These are phyloP conservation scores for Brachionus calyciflorus DNA, from an alignment of 1,140 invertebrate species.

Conservation along the genomic window DNA sequence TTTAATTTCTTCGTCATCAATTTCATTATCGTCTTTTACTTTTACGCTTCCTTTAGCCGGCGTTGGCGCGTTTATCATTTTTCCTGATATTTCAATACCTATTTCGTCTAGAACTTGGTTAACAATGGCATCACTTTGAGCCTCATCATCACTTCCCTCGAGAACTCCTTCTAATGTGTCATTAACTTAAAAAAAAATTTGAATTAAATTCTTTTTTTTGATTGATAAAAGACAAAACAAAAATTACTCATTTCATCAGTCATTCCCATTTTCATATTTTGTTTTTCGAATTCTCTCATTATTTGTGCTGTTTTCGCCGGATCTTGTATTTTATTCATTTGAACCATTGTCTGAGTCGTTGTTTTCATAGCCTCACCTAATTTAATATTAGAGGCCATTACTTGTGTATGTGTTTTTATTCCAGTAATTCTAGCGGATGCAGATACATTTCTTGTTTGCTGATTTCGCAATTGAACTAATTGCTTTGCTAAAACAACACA, in stretches of 20 bases:
- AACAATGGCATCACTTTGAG: slow-evolving; percentile 79
- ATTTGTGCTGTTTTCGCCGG: slow-evolving; percentile 76
- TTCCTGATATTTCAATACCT: slow-evolving; percentile 85
- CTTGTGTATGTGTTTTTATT: slow-evolving; percentile 75
- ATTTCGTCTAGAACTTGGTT: slow-evolving; percentile 88
- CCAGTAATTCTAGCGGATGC: slow-evolving; percentile 72
- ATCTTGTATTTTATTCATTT: slow-evolving; percentile 82
- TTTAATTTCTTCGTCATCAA: slow-evolving; percentile 36
- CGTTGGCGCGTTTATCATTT: slow-evolving; percentile 56
- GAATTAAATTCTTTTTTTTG: neutral
- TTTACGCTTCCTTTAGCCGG: neutral
- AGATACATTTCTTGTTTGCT: slow-evolving; percentile 75
- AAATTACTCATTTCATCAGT: slow-evolving; percentile 88
- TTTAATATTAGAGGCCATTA: slow-evolving; percentile 80
- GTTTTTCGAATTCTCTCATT: slow-evolving; percentile 76
- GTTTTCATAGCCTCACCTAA: slow-evolving; percentile 79
- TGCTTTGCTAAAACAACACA: slow-evolving; percentile 81
- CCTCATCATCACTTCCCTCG: slow-evolving; percentile 81
- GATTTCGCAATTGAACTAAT: slow-evolving; percentile 78
- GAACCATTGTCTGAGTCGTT: slow-evolving; percentile 76
- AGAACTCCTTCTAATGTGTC: slow-evolving; percentile 86
- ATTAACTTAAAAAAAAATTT: slow-evolving; percentile 68
- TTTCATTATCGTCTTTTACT: neutral
- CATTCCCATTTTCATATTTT: slow-evolving; percentile 84
- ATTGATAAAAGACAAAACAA: neutral